Conservation (phyloP, 2,797 vertebrate species). For the Momotus momota region DNA sequence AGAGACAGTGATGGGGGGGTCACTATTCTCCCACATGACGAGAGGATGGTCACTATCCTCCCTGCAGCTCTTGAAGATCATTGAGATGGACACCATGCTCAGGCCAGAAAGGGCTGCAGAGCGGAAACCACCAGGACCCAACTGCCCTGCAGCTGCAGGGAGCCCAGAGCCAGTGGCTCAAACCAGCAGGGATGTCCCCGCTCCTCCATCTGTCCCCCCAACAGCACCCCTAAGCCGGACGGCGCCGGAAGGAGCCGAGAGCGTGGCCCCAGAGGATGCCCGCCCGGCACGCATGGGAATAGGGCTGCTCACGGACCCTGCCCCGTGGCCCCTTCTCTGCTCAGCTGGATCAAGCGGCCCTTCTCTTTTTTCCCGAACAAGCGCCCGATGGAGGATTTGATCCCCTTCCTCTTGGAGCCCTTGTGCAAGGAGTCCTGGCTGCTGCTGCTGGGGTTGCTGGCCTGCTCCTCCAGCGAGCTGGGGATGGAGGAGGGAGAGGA, state of each 20-base stretch:
- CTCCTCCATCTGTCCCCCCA: not conserved
- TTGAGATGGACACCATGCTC: not conserved
- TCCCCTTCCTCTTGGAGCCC: constrained; percentile 93
- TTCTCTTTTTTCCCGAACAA: constrained; percentile 98
- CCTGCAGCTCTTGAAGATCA: not conserved
- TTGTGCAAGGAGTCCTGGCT: constrained; percentile 84
- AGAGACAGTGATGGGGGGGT: not conserved
- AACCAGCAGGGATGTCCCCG: not conserved
- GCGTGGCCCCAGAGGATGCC: not conserved
- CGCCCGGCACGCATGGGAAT: not conserved
- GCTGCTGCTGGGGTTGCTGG: constrained; percentile 81
- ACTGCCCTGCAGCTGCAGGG: not conserved
- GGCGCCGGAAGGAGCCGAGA: not conserved
- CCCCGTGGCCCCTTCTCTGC: constrained; percentile 84
- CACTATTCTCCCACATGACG: not conserved
- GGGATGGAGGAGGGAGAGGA: constrained; percentile 22
- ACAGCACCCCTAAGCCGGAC: not conserved
- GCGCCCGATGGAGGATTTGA: constrained; percentile 94
- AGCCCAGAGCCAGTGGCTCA: not conserved
- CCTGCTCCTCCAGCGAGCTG: constrained; percentile 79
- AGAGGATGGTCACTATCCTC: not conserved
- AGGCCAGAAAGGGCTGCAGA: not conserved
- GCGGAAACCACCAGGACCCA: not conserved
- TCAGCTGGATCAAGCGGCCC: constrained; percentile 86
- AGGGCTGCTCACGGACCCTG: constrained; percentile 75